These are phyloP conservation scores for Eupithecia centaureata DNA, from an alignment of 2,888 invertebrate species.

Conservation along the genomic window DNA sequence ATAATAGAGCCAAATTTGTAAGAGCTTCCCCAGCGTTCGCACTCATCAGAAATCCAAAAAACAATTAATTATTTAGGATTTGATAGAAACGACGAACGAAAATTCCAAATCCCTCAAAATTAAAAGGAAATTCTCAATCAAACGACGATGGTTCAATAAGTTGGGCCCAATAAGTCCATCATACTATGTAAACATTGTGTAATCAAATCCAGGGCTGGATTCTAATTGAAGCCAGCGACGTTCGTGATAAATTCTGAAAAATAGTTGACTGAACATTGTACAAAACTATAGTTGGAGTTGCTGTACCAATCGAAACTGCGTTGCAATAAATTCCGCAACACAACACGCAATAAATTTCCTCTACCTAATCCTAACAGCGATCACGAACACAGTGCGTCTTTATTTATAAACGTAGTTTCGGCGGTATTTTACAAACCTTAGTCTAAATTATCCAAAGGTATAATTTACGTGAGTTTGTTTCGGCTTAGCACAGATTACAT, in stretches of 20 bases:
- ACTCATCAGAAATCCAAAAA: background rate
- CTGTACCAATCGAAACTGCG: conserved; percentile 34
- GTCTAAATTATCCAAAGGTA: conserved; percentile 33
- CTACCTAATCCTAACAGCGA: conserved; percentile 39
- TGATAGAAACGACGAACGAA: background rate
- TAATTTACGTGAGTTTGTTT: conserved; percentile 15
- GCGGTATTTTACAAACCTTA: conserved; percentile 26
- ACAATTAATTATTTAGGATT: too few species aligned
- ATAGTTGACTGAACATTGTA: conserved; percentile 12
- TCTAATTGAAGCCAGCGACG: background rate
- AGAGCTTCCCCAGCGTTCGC: background rate
- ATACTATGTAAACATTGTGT: background rate
- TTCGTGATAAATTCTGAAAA: conserved; percentile 17
- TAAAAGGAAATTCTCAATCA: background rate
- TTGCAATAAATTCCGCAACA: conserved; percentile 38
- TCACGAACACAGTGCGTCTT: conserved; percentile 34
- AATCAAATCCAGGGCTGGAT: background rate
- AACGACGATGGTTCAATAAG: background rate
- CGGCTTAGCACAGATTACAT: conserved; percentile 7
- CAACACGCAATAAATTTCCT: conserved; percentile 40
- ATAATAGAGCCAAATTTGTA: background rate
- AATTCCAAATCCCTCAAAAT: background rate
- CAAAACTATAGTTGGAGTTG: conserved; percentile 20
- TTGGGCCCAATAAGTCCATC: background rate
- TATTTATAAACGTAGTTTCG: conserved; percentile 19